Conservation (phyloP, 1,140 invertebrate genomes). For the Parasteatoda tepidariorum region DNA sequence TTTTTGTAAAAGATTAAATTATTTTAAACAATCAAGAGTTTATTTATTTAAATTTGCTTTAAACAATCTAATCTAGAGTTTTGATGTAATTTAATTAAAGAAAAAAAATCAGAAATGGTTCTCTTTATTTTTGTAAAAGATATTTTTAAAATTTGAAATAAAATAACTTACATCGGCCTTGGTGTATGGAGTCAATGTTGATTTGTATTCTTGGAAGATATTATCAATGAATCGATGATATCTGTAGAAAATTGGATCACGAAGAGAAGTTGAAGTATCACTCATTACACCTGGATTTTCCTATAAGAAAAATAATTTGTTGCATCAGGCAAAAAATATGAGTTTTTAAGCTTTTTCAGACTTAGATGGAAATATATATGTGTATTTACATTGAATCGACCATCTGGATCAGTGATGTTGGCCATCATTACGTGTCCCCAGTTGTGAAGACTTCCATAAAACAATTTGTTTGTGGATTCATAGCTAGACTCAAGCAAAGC, state of each 20-base stretch:
- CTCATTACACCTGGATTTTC: constrained; percentile 61
- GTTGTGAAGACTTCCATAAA: constrained; percentile 70
- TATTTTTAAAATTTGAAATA: neutral
- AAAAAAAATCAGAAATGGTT: neutral
- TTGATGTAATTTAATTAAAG: neutral
- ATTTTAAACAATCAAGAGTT: neutral
- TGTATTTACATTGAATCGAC: constrained; percentile 63
- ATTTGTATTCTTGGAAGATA: constrained; percentile 57
- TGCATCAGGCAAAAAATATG: neutral
- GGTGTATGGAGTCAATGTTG: constrained; percentile 4
- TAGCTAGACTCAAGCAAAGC: constrained; percentile 73
- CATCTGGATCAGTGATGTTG: constrained; percentile 79
- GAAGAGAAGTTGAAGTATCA: constrained; percentile 51
- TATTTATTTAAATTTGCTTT: too few species aligned
- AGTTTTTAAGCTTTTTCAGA: neutral
- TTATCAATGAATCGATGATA: constrained; percentile 57
- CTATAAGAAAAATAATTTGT: constrained; percentile 45
- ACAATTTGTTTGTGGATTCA: constrained; percentile 69
- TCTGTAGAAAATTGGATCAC: constrained; percentile 57
- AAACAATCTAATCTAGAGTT: too few species aligned
- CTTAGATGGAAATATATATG: neutral
- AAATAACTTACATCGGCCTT: constrained; percentile 18
- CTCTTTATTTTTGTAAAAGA: neutral
- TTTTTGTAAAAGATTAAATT: too few species aligned
- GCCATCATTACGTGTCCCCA: constrained; percentile 72